phyloP scores from a whole-genome alignment of 2,113 vertebrate species.

The Thamnaconus septentrionalis region DNA sequence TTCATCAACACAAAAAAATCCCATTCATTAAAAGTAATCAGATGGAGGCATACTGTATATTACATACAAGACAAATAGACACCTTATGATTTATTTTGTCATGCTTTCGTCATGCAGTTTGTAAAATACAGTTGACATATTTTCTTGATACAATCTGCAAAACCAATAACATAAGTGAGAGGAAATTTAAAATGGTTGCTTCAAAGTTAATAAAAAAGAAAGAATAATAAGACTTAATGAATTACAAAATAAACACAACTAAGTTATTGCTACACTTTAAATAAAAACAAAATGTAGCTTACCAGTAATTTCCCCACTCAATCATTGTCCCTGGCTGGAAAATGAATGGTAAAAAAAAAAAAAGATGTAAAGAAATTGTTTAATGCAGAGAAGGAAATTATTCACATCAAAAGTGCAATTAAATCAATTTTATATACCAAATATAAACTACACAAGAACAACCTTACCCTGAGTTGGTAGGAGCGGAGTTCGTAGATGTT shows the following conservation, averaged over 20 bases:
- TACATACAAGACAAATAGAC: slow-evolving; percentile 21
- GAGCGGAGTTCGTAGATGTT: slow-evolving; percentile 96
- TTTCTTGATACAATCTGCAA: slow-evolving; percentile 55
- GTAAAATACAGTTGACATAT: slow-evolving; percentile 40
- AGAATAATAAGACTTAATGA: too few relatives aligned
- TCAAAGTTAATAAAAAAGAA: not conserved
- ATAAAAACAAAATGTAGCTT: slow-evolving; percentile 28
- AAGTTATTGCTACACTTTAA: not conserved
- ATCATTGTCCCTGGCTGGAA: slow-evolving; percentile 98
- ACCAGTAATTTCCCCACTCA: slow-evolving; percentile 99
- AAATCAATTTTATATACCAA: not conserved
- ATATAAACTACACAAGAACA: not conserved
- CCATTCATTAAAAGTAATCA: slow-evolving; percentile 3
- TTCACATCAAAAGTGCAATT: not conserved
- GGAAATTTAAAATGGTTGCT: slow-evolving; percentile 1
- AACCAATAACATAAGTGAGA: slow-evolving; percentile 48
- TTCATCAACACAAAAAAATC: slow-evolving; percentile 2
- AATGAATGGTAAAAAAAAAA: slow-evolving; percentile 16
- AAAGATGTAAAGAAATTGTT: slow-evolving; percentile 8
- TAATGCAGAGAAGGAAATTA: not conserved
- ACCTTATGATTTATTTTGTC: slow-evolving; percentile 5
- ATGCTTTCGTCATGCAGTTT: slow-evolving; percentile 43
- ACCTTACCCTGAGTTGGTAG: slow-evolving; percentile 89
- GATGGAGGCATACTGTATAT: not conserved
- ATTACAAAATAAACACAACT: too few relatives aligned